Evolutionary conservation across 2,113 vertebrate genomes (phyloP).

Genomic region (Hydrolagus affinis): DNA sequence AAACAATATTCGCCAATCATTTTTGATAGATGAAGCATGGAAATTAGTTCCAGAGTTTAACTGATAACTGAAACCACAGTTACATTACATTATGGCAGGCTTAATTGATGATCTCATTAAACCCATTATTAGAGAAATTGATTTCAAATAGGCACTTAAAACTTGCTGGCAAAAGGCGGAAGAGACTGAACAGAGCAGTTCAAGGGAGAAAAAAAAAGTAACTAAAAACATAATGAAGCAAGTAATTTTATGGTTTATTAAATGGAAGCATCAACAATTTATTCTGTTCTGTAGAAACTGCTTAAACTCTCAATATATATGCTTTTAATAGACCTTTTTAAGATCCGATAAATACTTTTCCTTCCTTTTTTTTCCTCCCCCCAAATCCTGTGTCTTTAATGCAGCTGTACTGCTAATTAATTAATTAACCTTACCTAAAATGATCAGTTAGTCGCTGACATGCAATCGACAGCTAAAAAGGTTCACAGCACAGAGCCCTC

Average conservation of each 20-base stretch:
- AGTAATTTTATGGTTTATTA: slow-evolving; percentile 98
- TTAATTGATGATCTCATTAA: slow-evolving; percentile 99
- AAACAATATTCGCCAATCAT: slow-evolving; percentile 70
- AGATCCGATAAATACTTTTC: slow-evolving; percentile 38
- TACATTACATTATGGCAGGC: slow-evolving; percentile 93
- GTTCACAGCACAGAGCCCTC: slow-evolving; percentile 46
- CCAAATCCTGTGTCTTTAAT: slow-evolving; percentile 53
- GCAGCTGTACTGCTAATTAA: slow-evolving; percentile 72
- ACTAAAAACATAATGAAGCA: slow-evolving; percentile 97
- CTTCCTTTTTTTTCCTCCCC: neutral
- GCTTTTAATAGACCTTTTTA: slow-evolving; percentile 56
- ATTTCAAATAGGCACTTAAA: slow-evolving; percentile 99
- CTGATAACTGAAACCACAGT: slow-evolving; percentile 80
- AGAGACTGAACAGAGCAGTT: slow-evolving; percentile 50
- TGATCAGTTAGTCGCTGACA: slow-evolving; percentile 67
- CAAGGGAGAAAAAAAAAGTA: slow-evolving; percentile 73
- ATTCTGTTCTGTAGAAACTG: slow-evolving; percentile 60
- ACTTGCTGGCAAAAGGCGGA: slow-evolving; percentile 64
- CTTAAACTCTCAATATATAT: slow-evolving; percentile 74
- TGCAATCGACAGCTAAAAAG: slow-evolving; percentile 55
- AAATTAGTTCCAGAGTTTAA: slow-evolving; percentile 89
- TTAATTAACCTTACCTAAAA: slow-evolving; percentile 76
- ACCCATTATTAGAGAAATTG: slow-evolving; percentile 99
- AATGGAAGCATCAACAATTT: slow-evolving; percentile 85
- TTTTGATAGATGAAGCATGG: slow-evolving; percentile 86